phyloP scores from a whole-genome alignment of 2,888 invertebrate genomes.

The Sphaerophoria rueppellii region DNA sequence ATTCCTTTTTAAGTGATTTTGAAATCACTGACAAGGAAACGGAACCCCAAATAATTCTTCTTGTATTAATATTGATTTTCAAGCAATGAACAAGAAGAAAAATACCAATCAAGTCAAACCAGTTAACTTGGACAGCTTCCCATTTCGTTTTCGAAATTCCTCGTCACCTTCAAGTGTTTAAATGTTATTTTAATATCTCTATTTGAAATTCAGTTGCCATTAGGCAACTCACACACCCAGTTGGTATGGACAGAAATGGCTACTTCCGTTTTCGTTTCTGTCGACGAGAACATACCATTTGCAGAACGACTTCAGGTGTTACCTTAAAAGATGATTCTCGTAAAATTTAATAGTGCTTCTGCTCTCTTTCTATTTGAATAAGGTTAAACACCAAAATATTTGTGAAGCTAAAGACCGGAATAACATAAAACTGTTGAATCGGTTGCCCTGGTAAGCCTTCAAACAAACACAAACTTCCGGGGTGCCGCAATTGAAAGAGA shows the following conservation, averaged over 20 bases:
- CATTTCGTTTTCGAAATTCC: not conserved
- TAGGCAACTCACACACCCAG: constrained; percentile 20
- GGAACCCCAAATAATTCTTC: not conserved
- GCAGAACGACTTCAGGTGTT: constrained; percentile 49
- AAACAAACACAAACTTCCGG: too few relatives aligned
- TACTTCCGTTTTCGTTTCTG: constrained; percentile 38
- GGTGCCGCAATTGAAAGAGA: not conserved
- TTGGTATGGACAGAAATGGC: constrained; percentile 22
- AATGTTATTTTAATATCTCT: constrained; percentile 46
- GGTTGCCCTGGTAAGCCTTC: not conserved
- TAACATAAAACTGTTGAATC: constrained; percentile 64
- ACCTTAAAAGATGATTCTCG: constrained; percentile 30
- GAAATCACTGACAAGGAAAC: too few relatives aligned
- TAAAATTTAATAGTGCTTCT: constrained; percentile 50
- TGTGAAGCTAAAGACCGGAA: constrained; percentile 29
- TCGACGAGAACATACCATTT: constrained; percentile 10
- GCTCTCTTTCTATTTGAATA: not conserved
- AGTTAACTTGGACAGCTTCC: not conserved
- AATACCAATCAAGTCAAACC: not conserved
- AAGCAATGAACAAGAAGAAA: not conserved
- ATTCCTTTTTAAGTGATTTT: too few relatives aligned
- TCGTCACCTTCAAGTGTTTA: not conserved
- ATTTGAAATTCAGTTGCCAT: constrained; percentile 44
- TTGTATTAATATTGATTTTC: not conserved
- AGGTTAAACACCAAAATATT: constrained; percentile 18